These are phyloP conservation scores for Archivesica marissinica DNA, from an alignment of 1,140 invertebrate genomes.

Conservation along the genomic window DNA sequence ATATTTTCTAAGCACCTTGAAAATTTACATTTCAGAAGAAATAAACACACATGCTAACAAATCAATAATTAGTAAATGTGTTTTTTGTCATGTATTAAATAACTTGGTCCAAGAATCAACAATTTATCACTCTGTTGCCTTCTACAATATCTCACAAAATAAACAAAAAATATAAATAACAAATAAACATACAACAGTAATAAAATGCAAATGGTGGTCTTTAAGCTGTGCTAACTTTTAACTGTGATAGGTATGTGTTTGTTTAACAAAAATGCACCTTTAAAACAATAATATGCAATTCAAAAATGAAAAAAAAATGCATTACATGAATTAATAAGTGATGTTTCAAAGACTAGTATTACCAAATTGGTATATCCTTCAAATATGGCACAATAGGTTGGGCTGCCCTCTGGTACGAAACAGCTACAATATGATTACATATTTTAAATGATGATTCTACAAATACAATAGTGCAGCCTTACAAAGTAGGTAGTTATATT, in stretches of 20 bases:
- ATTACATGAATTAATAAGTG: too few species aligned
- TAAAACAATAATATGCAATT: not conserved
- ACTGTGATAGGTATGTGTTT: conserved; percentile 23
- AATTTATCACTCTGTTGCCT: conserved; percentile 9
- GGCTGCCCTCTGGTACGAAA: not conserved
- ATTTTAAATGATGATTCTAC: not conserved
- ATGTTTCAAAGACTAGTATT: not conserved
- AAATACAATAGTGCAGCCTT: too few species aligned
- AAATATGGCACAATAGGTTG: not conserved
- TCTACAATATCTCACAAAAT: conserved; percentile 23
- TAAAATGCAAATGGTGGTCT: conserved; percentile 6
- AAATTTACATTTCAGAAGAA: too few species aligned
- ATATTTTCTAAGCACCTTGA: too few species aligned
- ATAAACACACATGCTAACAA: too few species aligned
- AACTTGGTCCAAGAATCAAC: not conserved
- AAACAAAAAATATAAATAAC: conserved; percentile 35
- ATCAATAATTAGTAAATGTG: too few species aligned
- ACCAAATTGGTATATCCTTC: not conserved
- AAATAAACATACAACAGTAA: conserved; percentile 21
- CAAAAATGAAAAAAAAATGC: too few species aligned
- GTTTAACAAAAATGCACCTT: not conserved
- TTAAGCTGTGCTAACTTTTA: not conserved
- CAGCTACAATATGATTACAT: not conserved
- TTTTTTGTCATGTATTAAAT: too few species aligned
- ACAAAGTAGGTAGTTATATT: too few species aligned